Evolutionary conservation across 2,888 invertebrate genomes (phyloP).

Genomic region (Bugulina stolonifera): DNA sequence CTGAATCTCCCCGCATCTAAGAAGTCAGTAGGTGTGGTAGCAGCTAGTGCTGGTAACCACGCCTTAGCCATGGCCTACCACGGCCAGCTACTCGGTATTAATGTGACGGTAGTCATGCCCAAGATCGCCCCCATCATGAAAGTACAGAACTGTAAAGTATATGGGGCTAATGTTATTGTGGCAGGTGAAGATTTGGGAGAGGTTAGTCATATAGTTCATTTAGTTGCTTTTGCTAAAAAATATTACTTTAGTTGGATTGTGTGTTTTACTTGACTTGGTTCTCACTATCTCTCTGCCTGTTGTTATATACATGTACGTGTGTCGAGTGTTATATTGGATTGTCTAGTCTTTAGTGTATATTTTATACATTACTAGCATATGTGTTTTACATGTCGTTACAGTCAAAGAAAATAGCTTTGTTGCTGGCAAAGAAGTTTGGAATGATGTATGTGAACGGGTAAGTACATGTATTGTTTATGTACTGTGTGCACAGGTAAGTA

Average conservation of each 20-base stretch:
- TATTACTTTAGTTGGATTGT: neutral
- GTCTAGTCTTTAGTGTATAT: too few species aligned
- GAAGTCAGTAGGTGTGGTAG: slow-evolving; percentile 73
- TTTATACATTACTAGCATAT: too few species aligned
- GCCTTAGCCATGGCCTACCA: slow-evolving; percentile 79
- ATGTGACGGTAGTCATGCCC: slow-evolving; percentile 84
- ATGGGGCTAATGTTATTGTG: slow-evolving; percentile 77
- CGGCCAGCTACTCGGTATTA: slow-evolving; percentile 61
- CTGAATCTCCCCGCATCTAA: slow-evolving; percentile 69
- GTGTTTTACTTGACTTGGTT: too few species aligned
- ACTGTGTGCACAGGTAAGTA: neutral
- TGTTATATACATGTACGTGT: neutral
- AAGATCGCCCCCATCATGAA: slow-evolving; percentile 92
- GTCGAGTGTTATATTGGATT: too few species aligned
- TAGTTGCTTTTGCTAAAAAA: slow-evolving; percentile 27
- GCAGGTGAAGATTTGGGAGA: slow-evolving; percentile 77
- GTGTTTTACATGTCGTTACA: too few species aligned
- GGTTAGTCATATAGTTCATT: slow-evolving; percentile 35
- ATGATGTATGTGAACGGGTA: slow-evolving; percentile 83
- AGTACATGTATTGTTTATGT: slow-evolving; percentile 32
- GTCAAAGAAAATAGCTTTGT: slow-evolving; percentile 74
- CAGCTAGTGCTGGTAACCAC: slow-evolving; percentile 90
- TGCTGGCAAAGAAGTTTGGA: slow-evolving; percentile 65
- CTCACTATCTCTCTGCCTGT: neutral
- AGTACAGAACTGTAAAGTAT: slow-evolving; percentile 77